Evolutionary conservation across 2,797 vertebrate genomes (phyloP).

Genomic region (Enteromius anoplus): DNA sequence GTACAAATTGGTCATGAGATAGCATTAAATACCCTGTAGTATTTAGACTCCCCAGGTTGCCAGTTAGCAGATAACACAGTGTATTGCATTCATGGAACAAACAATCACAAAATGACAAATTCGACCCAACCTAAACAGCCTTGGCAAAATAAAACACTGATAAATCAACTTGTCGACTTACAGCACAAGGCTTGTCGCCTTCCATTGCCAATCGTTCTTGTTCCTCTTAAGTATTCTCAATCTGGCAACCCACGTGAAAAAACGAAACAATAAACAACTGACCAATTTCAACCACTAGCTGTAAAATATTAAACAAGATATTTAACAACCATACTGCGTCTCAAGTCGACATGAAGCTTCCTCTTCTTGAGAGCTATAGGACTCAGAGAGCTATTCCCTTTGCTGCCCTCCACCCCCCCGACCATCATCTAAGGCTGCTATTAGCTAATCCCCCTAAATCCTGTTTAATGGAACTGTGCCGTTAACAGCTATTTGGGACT

Average conservation of each 20-base stretch:
- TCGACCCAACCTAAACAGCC: neutral
- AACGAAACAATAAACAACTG: too few species aligned
- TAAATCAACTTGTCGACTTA: neutral
- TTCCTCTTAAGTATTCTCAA: neutral
- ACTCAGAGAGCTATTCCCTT: constrained; percentile 31
- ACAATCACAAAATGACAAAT: neutral
- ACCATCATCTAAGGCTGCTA: constrained; percentile 69
- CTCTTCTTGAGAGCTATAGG: neutral
- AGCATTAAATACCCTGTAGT: neutral
- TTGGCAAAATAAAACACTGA: neutral
- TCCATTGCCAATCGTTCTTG: neutral
- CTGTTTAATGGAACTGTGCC: constrained; percentile 79
- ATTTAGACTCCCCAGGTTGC: neutral
- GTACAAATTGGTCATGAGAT: neutral
- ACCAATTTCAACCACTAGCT: neutral
- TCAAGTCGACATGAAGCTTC: constrained; percentile 21
- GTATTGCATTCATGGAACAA: neutral
- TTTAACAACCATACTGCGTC: neutral
- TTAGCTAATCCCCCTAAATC: constrained; percentile 82
- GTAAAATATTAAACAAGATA: neutral
- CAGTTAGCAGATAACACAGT: neutral
- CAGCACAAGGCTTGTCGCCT: neutral
- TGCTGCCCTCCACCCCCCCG: constrained; percentile 17
- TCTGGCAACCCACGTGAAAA: neutral
- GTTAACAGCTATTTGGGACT: constrained; percentile 80